A percentile compares a stretch with the other conserved stretches of the same genome.
Evolutionary conservation across 92 coral and sea anemone genomes (phyloP).

Genomic region (Bergia puertoricense): DNA sequence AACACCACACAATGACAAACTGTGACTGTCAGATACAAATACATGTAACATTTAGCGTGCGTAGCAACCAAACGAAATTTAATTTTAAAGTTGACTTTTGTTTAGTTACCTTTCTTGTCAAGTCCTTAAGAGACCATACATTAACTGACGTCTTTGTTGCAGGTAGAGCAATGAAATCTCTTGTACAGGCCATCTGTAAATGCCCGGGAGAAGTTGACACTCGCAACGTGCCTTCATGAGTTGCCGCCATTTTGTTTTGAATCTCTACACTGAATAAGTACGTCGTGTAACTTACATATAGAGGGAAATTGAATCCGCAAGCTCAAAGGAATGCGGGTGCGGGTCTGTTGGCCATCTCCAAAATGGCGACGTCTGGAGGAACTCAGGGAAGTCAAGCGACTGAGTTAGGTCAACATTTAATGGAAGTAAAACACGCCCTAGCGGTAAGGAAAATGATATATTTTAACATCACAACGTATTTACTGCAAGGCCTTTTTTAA

Average conservation of each 20-base stretch:
- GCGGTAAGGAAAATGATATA: constrained; percentile 29
- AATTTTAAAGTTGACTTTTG: background rate
- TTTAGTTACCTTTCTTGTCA: constrained; percentile 64
- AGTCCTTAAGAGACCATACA: constrained; percentile 71
- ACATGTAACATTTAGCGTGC: background rate
- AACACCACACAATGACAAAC: no score
- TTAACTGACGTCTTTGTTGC: constrained; percentile 73
- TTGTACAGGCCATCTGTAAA: constrained; percentile 65
- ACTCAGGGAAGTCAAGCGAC: background rate
- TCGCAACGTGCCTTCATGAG: constrained; percentile 70
- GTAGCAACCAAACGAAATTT: background rate
- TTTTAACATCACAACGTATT: background rate
- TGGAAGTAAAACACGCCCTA: constrained; percentile 32
- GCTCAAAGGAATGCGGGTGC: background rate
- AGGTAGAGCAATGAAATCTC: constrained; percentile 72
- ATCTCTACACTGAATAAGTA: background rate
- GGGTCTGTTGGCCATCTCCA: background rate
- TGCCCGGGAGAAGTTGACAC: constrained; percentile 57
- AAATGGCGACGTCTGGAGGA: constrained; percentile 57
- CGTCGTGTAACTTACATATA: background rate
- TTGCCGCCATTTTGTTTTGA: constrained; percentile 94
- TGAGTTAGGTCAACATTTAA: constrained; percentile 44
- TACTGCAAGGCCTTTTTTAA: background rate
- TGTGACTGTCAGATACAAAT: no score
- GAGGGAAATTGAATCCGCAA: background rate